Evolutionary conservation across 2,888 invertebrate species (phyloP), one percentile per base, ranked within the genome.

Genomic region (Zhengitettix transpicula): DNA sequence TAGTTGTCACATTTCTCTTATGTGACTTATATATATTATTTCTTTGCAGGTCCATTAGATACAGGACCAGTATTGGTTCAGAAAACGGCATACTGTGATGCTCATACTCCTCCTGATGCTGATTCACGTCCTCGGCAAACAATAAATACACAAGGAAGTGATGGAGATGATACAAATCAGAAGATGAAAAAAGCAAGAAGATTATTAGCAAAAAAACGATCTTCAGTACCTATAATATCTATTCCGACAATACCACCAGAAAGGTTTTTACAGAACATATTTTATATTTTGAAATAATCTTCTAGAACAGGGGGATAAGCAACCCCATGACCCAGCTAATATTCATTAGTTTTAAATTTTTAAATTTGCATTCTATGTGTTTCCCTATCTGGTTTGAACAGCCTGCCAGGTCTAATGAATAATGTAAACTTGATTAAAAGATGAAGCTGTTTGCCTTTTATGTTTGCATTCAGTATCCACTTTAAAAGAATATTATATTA

Each of bases 51-150:
- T 14, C 60, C 56, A 40, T 52, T 59, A 42, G 63, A 63, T 15
- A 63, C 63, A 41, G 69, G 86, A 66, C 87, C 90, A 0, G 85
- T 91, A 65, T 81, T 88, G 60, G 93, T 97, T 0, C 89, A 94
- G 68, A 97, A 97, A 73, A 93, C 92, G 68, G 97, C 97, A 12
- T 98, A 88, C 71, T 98, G 98, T 72, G 94, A 96, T 72, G 83
- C 90, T 0, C 98, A 98, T 71, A 89, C 94, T 0, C 93, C 94
- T 0, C 77, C 82, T 0, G 82, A 82, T 66, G 77, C 82, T 1
- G 77, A 78, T 67, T 71, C 66, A 42, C 61, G 67, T 42, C 67
- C 68, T 41, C 59, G 61, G 56, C 62, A 64, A 7, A 72, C 59
- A 40, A 17, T 41, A 15, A 58, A 54, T 41, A 44, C 41, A 9